Evolutionary conservation across 2,113 vertebrate species (phyloP).

Genomic region (Acanthochromis polyacanthus): DNA sequence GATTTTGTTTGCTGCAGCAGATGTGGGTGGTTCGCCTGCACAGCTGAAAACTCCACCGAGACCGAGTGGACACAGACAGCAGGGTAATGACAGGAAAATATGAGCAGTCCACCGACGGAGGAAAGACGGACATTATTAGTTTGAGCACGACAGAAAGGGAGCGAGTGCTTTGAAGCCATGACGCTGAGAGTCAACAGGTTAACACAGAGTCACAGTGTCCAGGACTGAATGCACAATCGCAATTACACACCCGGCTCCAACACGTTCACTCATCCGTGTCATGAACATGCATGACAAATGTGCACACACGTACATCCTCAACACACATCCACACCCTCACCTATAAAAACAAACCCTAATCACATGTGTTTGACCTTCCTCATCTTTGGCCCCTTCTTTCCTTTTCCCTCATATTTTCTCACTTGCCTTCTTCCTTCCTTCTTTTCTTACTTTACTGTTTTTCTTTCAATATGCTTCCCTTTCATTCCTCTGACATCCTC

Average conservation of each 20-base stretch:
- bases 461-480: background rate
- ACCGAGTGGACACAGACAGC: background rate
- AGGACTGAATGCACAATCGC: slow-evolving; percentile 16
- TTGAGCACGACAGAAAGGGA: slow-evolving; percentile 40
- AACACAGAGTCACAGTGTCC: slow-evolving; percentile 19
- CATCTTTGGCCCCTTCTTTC: slow-evolving; percentile 29
- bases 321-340: slow-evolving; percentile 29
- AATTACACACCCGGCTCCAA: slow-evolving; percentile 12
- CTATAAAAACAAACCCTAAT: slow-evolving; percentile 51
- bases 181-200: slow-evolving; percentile 50
- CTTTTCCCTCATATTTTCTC: slow-evolving; percentile 28
- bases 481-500: slow-evolving; percentile 8
- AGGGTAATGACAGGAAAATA: slow-evolving; percentile 16
- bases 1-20: slow-evolving; percentile 3
- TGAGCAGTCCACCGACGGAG: background rate
- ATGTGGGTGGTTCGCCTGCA: too few relatives aligned
- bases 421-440: slow-evolving; percentile 45
- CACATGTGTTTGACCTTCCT: slow-evolving; percentile 45
- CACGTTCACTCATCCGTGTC: background rate
- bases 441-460: slow-evolving; percentile 21
- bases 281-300: slow-evolving; percentile 20
- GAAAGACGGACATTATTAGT: slow-evolving; percentile 30
- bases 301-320: slow-evolving; percentile 4
- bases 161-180: slow-evolving; percentile 41
- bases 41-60: background rate